phyloP scores from a whole-genome alignment of 1,140 invertebrate genomes.

The Bombus impatiens region DNA sequence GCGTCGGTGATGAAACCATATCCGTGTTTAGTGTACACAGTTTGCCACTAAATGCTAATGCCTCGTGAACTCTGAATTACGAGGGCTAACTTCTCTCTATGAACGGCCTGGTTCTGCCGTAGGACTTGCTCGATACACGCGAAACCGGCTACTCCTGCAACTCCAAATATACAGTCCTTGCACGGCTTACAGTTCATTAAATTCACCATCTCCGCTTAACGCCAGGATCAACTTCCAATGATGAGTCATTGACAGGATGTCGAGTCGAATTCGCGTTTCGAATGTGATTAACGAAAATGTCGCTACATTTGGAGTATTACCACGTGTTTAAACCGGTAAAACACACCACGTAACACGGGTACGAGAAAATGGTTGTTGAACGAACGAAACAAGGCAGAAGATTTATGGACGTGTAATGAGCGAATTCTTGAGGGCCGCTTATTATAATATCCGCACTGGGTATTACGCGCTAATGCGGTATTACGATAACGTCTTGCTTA shows the following conservation, averaged over 20 bases:
- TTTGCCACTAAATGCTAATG: constrained; percentile 55
- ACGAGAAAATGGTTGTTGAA: background rate
- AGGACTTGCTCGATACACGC: background rate
- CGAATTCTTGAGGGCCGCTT: constrained; percentile 53
- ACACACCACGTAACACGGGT: background rate
- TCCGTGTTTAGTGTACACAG: constrained; percentile 34
- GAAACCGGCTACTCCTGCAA: background rate
- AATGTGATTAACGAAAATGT: background rate
- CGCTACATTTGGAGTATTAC: rapidly evolving
- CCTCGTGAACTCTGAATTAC: constrained; percentile 37
- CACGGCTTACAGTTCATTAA: background rate
- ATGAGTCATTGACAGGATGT: background rate
- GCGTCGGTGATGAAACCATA: constrained; percentile 39
- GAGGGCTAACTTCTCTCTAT: constrained; percentile 32
- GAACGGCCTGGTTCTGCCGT: background rate
- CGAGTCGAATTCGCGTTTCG: background rate
- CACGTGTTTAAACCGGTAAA: no score
- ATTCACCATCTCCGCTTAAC: background rate
- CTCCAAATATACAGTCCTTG: background rate
- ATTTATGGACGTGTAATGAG: constrained; percentile 49
- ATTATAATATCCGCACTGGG: constrained; percentile 62
- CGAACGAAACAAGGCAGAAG: background rate
- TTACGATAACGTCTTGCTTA: constrained; percentile 61
- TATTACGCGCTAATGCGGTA: constrained; percentile 45
- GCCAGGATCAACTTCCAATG: background rate